Evolutionary conservation across 2,888 invertebrate species (phyloP), one percentile per base, ranked within the genome.

Genomic region (Pseudolycoriella hygida): DNA sequence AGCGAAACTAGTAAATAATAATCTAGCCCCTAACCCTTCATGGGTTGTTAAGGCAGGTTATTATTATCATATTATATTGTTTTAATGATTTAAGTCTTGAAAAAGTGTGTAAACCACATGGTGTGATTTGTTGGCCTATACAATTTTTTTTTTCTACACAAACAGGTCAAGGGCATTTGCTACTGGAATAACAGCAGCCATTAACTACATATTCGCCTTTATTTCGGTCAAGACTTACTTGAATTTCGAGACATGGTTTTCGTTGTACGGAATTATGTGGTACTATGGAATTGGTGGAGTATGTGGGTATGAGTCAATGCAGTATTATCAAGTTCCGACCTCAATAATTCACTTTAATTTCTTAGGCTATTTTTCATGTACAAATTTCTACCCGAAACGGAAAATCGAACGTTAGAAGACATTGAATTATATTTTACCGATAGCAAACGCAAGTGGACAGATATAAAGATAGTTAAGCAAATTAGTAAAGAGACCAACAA

Each of bases 141-240:
- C 17, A 38, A 14, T 18, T 19, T 25, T 32, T n/a, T 37, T 12
- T 31, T 44, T 19, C 32, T 2, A 11, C 15, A 14, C n/a, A 39
- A 19, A 15, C 30, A 44, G 43, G 19, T 32, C 40, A 14, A 67
- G 72, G 17, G 70, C 70, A 1, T 60, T 67, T 41, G 67, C 72
- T 2, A 71, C 70, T 57, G 72, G 72, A 0, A 53, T 69, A 1
- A 67, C 69, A 18, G 73, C 73, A 1, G 73, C 71, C 1, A 60
- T 66, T 51, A 68, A 69, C 51, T 74, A 74, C 53, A 52, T 69
- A 2, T 62, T 72, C 37, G 67, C 62, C 20, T 73, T 73, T 53
- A 47, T 70, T 1, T 68, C 66, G 3, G 60, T 70, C n/a, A 73
- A 74, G 52, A 70, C 72, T 0, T 68, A 69, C 47, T 67, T 70